Evolutionary conservation across 2,888 invertebrate species (phyloP).

Genomic region (Andrena bicolor): DNA sequence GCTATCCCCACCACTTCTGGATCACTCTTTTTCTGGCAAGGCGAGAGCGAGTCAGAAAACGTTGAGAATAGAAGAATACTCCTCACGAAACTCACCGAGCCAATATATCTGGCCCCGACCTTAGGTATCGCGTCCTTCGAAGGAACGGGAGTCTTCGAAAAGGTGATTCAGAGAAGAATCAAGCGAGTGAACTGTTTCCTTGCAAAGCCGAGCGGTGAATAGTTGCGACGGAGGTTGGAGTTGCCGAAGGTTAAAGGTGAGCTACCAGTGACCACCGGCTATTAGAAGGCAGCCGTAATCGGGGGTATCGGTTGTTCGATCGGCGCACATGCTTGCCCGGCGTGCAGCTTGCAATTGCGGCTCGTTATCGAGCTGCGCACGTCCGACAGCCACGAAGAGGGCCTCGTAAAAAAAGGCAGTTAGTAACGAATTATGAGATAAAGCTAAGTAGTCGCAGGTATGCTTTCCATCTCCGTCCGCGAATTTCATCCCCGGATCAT

Average conservation of each 20-base stretch:
- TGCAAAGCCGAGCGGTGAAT: background rate
- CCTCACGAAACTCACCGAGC: too few relatives aligned
- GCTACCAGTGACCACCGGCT: conserved; percentile 5
- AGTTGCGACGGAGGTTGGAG: background rate
- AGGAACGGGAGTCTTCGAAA: too few relatives aligned
- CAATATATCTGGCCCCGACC: too few relatives aligned
- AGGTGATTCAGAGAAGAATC: too few relatives aligned
- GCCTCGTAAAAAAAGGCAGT: conserved; percentile 35
- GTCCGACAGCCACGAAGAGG: conserved; percentile 31
- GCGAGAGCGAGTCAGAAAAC: too few relatives aligned
- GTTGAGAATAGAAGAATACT: too few relatives aligned
- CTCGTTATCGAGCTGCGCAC: conserved; percentile 43
- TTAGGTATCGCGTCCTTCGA: too few relatives aligned
- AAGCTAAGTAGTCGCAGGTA: conserved; percentile 20
- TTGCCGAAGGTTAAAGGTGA: conserved; percentile 24
- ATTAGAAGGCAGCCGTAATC: conserved; percentile 26
- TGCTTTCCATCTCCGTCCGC: conserved; percentile 2
- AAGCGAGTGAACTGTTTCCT: background rate
- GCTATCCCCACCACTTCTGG: too few relatives aligned
- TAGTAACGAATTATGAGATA: conserved; percentile 39
- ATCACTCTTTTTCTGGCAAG: too few relatives aligned
- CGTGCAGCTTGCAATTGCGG: conserved; percentile 32
- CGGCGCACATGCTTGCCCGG: conserved; percentile 8
- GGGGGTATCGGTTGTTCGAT: conserved; percentile 47
- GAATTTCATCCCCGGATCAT: background rate